Base-by-base conservation (phyloP, 1,140 invertebrate genomes). In the Lerema accius region DNA sequence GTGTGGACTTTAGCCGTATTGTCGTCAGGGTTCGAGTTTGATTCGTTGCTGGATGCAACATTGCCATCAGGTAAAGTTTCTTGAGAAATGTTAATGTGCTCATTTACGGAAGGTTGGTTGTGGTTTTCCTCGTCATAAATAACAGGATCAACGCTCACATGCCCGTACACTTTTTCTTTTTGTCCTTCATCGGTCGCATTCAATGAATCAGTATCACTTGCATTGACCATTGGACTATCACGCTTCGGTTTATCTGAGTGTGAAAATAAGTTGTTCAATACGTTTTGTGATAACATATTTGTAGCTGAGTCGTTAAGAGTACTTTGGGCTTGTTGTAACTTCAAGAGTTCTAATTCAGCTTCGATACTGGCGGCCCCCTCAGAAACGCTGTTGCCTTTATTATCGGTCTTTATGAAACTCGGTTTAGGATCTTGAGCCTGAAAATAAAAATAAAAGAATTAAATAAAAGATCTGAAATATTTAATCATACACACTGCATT, bases 261-360 rank as follows among this genome's bases (percentile, higher is more conserved):
- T 49, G 72, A 69, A 15, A 84, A 64, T 35, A 77, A 67, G 42
- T 82, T 86, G 46, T 77, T 81, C 55, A 87, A 60, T 56, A 80
- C 75, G 49, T 84, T 84, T 35, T 86, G 84, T 19, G 80, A 83
- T 14, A 84, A 51, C 42, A 81, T 74, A 46, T 71, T 70, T n/a
- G 70, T 53, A 55, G 53, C 60, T 37, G 76, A 76, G n/a, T 77
- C 63, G 63, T 90, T 84, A 7, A 76, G 58, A 55, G 74, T 63
- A 10, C 70, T 65, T 37, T 75, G 66, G 14, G 60, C 60, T 67
- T 80, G 76, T 73, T 85, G 82, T 32, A 89, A 73, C 74, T 88
- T 89, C 37, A 90, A 69, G 7, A 90, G 67, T 73, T 90, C 88
- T 65, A 89, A 61, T 76, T 90, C 88, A 64, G 87, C 87, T 78